Percentiles rank a stretch among this genome's conserved stretches.
phyloP scores from a whole-genome alignment of 2,888 invertebrate genomes.

The Eristalinus sepulchralis region DNA sequence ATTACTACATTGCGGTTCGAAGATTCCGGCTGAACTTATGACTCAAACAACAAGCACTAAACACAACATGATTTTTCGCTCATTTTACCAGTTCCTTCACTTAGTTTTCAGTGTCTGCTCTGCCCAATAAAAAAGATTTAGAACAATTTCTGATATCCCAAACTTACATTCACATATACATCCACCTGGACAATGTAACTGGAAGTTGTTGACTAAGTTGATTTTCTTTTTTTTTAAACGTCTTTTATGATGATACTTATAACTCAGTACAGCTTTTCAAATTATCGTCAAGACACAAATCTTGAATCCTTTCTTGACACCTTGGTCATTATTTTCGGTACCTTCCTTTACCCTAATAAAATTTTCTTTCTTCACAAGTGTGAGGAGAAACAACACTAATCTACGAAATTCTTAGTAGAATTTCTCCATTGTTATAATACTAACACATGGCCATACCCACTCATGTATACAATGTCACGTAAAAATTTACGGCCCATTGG shows the following conservation, averaged over 20 bases:
- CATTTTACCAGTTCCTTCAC: no score
- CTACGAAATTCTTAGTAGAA: constrained; percentile 21
- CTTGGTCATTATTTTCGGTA: constrained; percentile 39
- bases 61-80: no score
- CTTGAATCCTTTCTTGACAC: constrained; percentile 33
- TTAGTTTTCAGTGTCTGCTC: no score
- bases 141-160: no score
- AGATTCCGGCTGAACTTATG: no score
- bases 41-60: no score
- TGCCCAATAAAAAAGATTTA: no score
- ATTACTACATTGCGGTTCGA: no score
- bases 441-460: constrained; percentile 12
- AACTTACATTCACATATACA: no score
- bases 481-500: constrained; percentile 81
- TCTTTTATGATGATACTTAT: not conserved
- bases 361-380: constrained; percentile 29
- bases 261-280: constrained; percentile 23
- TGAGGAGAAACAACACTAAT: constrained; percentile 41
- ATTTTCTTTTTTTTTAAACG: not conserved
- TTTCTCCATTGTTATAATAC: constrained; percentile 1
- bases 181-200: no score
- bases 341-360: constrained; percentile 48
- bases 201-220: not conserved
- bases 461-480: constrained; percentile 75
- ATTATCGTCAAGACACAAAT: constrained; percentile 22